A percentile compares a stretch with the other conserved stretches of the same genome.
phyloP scores from a whole-genome alignment of 1,140 invertebrate genomes.

The Ruditapes philippinarum region DNA sequence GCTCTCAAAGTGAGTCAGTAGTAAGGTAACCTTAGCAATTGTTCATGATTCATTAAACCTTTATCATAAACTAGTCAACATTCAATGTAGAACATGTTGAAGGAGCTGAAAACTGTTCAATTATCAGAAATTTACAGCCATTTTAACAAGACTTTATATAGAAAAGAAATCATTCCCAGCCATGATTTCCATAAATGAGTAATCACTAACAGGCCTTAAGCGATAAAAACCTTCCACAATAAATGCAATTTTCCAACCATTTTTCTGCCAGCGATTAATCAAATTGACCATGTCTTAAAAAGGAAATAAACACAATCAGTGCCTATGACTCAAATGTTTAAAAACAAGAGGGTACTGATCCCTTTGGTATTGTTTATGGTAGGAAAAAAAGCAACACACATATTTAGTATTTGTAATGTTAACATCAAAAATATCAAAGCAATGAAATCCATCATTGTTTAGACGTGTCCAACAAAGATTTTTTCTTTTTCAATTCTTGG shows the following conservation, averaged over 20 bases:
- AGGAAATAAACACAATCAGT: slow-evolving; percentile 11
- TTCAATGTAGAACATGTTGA: slow-evolving; percentile 3
- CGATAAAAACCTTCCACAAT: slow-evolving; percentile 12
- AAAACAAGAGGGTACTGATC: background rate
- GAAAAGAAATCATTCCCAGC: slow-evolving; percentile 15
- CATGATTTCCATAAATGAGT: slow-evolving; percentile 51
- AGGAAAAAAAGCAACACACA: too few relatives aligned
- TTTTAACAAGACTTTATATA: slow-evolving; percentile 12
- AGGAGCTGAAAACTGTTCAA: slow-evolving; percentile 45
- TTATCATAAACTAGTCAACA: background rate
- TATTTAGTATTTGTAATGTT: too few relatives aligned
- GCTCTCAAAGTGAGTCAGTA: background rate
- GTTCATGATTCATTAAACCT: slow-evolving; percentile 17
- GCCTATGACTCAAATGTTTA: background rate
- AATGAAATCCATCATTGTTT: too few relatives aligned
- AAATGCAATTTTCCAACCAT: slow-evolving; percentile 55
- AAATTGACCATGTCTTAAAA: slow-evolving; percentile 61
- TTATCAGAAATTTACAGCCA: slow-evolving; percentile 38
- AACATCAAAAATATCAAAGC: too few relatives aligned
- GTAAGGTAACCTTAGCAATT: background rate
- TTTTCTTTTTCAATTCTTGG: too few relatives aligned
- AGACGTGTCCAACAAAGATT: too few relatives aligned
- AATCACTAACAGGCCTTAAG: background rate
- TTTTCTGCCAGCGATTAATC: slow-evolving; percentile 44
- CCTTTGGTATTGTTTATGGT: too few relatives aligned